Conservation (phyloP, 1,140 invertebrate genomes). For the Halesus radiatus region DNA sequence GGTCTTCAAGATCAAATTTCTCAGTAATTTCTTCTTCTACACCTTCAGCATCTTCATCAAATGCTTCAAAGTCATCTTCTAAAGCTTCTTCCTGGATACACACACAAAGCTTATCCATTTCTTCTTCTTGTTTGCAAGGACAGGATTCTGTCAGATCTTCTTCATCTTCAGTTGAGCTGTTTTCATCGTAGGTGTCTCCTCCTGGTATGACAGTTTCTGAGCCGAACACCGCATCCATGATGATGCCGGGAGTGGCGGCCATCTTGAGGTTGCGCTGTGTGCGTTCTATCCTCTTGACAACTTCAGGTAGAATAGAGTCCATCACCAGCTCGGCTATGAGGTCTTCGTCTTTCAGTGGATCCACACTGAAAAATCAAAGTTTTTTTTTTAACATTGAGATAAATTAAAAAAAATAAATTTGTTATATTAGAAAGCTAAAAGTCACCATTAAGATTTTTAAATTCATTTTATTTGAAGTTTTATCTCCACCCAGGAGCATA, state of each 20-base stretch:
- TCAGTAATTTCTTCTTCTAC: no score
- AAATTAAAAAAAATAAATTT: no score
- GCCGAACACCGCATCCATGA: not conserved
- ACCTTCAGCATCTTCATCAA: no score
- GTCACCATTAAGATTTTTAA: no score
- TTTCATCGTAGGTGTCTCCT: not conserved
- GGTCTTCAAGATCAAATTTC: no score
- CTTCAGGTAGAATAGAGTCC: conserved; percentile 5
- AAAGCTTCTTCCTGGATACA: no score
- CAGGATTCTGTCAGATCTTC: not conserved
- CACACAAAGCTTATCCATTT: not conserved
- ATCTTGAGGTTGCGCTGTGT: not conserved
- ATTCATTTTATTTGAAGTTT: no score
- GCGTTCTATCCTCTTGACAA: conserved; percentile 19
- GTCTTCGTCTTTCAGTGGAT: conserved; percentile 23
- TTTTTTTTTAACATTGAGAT: no score
- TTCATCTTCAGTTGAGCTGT: not conserved
- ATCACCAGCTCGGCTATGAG: conserved; percentile 32
- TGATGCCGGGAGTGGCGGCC: not conserved
- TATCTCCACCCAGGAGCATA: no score
- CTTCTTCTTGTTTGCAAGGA: not conserved
- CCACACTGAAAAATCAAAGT: not conserved
- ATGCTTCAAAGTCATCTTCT: no score
- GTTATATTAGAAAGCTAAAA: no score
- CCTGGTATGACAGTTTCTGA: not conserved